phyloP scores from a whole-genome alignment of 2,797 vertebrate genomes.

The Cichlasoma orientale region DNA sequence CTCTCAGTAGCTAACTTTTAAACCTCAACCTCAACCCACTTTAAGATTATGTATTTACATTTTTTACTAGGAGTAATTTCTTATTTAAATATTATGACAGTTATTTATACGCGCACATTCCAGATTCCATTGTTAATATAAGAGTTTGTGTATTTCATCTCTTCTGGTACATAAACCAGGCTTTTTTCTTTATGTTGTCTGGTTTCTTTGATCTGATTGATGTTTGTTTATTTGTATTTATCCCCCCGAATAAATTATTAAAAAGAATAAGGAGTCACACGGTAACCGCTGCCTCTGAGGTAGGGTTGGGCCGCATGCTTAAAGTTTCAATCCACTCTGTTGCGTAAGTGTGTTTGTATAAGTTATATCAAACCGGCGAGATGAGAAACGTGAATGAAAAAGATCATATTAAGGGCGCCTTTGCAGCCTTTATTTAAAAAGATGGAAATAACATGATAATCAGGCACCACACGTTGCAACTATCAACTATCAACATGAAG shows the following conservation, averaged over 20 bases:
- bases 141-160: no score
- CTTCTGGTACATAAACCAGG: no score
- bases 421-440: neutral
- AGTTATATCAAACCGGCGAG: rapidly evolving
- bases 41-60: no score
- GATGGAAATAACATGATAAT: neutral
- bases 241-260: no score
- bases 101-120: no score
- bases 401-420: neutral
- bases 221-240: no score
- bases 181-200: no score
- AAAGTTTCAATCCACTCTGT: neutral
- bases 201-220: no score
- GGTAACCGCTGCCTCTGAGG: neutral
- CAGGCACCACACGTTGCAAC: neutral
- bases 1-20: neutral
- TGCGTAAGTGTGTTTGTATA: neutral
- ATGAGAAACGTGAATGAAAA: neutral
- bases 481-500: neutral
- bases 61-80: no score
- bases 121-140: no score
- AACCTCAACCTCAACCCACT: neutral
- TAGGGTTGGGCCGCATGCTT: neutral
- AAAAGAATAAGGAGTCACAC: no score
- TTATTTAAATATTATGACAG: no score